Conservation (phyloP, 2,113 vertebrate species). For the Urocitellus parryii region DNA sequence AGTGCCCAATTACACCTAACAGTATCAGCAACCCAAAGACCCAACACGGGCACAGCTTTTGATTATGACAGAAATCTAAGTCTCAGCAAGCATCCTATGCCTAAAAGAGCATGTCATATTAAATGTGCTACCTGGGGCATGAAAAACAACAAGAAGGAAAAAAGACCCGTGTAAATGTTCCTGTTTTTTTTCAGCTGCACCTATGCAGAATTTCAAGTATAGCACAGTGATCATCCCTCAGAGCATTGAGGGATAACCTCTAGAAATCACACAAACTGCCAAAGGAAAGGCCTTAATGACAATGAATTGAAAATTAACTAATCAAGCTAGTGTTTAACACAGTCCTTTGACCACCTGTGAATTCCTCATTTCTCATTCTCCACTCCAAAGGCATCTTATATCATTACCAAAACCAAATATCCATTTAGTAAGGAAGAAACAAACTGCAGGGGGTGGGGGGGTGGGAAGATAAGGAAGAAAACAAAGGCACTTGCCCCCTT, state of each 20-base stretch:
- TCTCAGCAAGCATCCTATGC: background rate
- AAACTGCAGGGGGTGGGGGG: background rate
- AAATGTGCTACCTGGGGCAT: background rate
- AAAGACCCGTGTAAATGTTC: background rate
- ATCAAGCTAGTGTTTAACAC: conserved; percentile 35
- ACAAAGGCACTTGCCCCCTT: conserved; percentile 65
- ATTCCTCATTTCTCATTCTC: background rate
- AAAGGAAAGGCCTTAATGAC: conserved; percentile 21
- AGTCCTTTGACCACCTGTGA: conserved; percentile 48
- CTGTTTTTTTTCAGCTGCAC: background rate
- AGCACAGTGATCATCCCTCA: background rate
- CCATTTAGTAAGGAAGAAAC: conserved; percentile 61
- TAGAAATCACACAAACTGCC: background rate
- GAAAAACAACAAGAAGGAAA: background rate
- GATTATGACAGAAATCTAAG: background rate
- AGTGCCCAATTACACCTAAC: background rate
- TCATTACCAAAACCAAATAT: conserved; percentile 42
- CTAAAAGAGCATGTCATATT: background rate
- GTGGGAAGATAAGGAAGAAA: conserved; percentile 50
- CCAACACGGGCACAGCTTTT: background rate
- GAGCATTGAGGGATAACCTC: rapidly evolving
- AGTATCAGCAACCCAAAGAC: background rate
- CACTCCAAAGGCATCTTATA: conserved; percentile 38
- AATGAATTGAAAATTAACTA: conserved; percentile 49
- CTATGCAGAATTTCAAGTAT: background rate